phyloP scores from a whole-genome alignment of 2,113 vertebrate genomes.

The Gnathonemus echidnorhynchus region DNA sequence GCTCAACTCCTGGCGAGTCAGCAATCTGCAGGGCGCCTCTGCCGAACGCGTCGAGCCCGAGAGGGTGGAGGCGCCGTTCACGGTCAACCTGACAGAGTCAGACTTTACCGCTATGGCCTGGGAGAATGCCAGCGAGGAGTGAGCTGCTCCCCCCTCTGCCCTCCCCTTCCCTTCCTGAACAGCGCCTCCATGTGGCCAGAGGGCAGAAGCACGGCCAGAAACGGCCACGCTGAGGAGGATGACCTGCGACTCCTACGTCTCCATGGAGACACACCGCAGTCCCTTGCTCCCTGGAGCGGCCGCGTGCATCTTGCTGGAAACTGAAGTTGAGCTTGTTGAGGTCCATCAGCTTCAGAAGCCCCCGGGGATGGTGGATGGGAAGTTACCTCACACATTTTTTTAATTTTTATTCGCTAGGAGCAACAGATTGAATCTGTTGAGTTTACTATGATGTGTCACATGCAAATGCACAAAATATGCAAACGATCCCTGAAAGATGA shows the following conservation, averaged over 20 bases:
- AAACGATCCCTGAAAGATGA: background rate
- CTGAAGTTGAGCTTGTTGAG: background rate
- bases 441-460: background rate
- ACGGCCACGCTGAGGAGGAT: background rate
- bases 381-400: background rate
- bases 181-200: background rate
- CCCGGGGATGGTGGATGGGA: background rate
- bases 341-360: background rate
- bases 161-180: background rate
- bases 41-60: slow-evolving; percentile 23
- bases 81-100: slow-evolving; percentile 59
- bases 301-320: background rate
- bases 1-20: slow-evolving; percentile 63
- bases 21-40: slow-evolving; percentile 39
- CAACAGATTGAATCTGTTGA: background rate
- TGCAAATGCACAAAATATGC: background rate
- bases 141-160: background rate
- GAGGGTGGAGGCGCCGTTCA: slow-evolving; percentile 55
- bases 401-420: background rate
- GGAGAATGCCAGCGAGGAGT: slow-evolving; percentile 39
- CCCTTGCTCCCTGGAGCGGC: background rate
- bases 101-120: slow-evolving; percentile 55
- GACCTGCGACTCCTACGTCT: background rate
- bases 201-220: background rate
- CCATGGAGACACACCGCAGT: background rate